Evolutionary conservation across 2,113 vertebrate species (phyloP).

Genomic region (Suricata suricatta): DNA sequence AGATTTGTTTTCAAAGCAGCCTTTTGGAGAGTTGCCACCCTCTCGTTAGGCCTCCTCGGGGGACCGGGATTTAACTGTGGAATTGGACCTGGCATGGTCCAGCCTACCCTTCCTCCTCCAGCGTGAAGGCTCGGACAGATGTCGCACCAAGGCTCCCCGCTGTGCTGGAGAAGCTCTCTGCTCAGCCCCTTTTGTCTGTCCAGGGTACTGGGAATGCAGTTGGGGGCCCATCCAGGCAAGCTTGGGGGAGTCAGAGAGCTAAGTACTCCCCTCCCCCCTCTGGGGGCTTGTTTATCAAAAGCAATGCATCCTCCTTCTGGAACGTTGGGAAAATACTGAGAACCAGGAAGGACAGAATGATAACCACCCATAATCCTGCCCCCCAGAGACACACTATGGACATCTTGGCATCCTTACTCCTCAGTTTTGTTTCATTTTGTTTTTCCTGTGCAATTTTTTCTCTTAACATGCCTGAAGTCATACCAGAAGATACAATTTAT

Average conservation of each 20-base stretch:
- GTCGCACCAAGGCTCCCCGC: no score
- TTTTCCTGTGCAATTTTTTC: neutral
- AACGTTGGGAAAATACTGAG: constrained; percentile 5
- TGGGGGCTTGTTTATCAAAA: neutral
- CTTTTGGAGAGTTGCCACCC: neutral
- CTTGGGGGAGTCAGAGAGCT: neutral
- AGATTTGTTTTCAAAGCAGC: neutral
- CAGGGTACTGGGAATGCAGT: neutral
- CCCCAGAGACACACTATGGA: neutral
- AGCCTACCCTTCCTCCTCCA: neutral
- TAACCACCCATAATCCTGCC: neutral
- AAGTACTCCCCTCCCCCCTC: neutral
- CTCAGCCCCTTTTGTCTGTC: neutral
- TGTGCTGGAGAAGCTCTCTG: neutral
- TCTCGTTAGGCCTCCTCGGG: neutral
- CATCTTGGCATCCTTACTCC: fast-evolving
- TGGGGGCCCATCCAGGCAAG: neutral
- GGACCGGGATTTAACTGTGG: neutral
- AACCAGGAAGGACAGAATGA: neutral
- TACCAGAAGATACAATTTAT: neutral
- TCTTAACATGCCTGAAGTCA: neutral
- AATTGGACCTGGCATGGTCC: neutral
- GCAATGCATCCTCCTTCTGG: neutral
- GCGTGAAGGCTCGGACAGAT: neutral
- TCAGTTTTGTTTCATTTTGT: neutral